Conservation (phyloP, 2,797 vertebrate genomes). For the Ceryle rudis region DNA sequence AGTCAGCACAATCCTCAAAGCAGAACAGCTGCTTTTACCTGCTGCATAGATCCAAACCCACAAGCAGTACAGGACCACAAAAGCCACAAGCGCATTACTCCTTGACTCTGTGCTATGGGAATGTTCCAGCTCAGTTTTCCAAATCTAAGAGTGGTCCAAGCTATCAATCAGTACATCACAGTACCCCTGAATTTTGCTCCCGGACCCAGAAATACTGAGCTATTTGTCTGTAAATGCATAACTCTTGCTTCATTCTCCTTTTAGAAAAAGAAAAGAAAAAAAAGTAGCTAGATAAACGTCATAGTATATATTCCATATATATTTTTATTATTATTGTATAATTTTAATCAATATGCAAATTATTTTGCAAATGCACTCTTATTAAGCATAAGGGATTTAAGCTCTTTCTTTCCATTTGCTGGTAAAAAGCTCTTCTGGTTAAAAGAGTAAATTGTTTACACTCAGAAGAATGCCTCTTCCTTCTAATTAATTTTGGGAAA, state of each 20-base stretch:
- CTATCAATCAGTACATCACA: not conserved
- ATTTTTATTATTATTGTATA: not conserved
- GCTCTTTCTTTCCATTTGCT: not conserved
- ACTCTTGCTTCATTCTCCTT: not conserved
- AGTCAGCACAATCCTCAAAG: not conserved
- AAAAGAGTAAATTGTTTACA: not conserved
- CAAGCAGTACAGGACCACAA: not conserved
- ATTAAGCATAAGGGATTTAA: not conserved
- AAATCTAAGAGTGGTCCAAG: not conserved
- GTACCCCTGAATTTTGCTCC: not conserved
- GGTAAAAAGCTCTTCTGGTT: not conserved
- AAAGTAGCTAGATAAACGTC: not conserved
- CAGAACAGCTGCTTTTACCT: not conserved
- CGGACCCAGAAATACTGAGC: not conserved
- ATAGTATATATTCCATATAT: not conserved
- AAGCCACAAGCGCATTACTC: not conserved
- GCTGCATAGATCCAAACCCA: not conserved
- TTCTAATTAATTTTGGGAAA: not conserved
- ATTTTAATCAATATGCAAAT: not conserved
- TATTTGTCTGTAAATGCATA: not conserved
- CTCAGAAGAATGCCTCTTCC: fast-evolving
- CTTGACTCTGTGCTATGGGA: fast-evolving
- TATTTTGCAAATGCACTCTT: not conserved
- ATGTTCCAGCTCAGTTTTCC: not conserved
- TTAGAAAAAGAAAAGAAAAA: not conserved